Percentiles rank a stretch among this genome's conserved stretches.
Conservation (phyloP, 2,113 vertebrate genomes). For the Oriolus oriolus region DNA sequence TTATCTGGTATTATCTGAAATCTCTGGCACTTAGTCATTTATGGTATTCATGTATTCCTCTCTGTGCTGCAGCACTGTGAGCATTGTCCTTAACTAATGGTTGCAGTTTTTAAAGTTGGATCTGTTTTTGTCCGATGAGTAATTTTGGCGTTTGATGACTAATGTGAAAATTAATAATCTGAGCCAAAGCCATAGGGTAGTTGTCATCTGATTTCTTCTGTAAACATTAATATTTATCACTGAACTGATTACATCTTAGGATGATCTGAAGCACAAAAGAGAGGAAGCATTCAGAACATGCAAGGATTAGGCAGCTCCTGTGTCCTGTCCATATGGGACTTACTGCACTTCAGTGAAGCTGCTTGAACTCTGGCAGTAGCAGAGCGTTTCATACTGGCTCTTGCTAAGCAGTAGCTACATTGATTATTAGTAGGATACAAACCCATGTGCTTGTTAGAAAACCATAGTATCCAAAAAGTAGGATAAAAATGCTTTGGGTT, state of each 20-base stretch:
- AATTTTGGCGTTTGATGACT: conserved; percentile 52
- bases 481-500: neutral
- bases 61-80: neutral
- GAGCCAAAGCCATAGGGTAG: conserved; percentile 30
- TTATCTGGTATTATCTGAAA: neutral
- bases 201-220: neutral
- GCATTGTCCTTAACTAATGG: conserved; percentile 25
- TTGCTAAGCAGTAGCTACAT: neutral
- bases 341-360: neutral
- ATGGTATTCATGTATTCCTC: neutral
- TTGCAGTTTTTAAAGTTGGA: conserved; percentile 29
- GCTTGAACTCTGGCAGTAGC: neutral
- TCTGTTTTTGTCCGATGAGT: conserved; percentile 51
- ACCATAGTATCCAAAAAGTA: neutral
- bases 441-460: neutral
- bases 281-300: neutral
- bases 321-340: neutral
- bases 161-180: conserved; percentile 39
- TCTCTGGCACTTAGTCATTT: neutral
- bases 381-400: neutral
- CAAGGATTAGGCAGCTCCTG: neutral
- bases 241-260: neutral
- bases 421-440: neutral
- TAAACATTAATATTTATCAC: conserved; percentile 55
- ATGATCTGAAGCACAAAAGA: neutral